Evolutionary conservation across 2,888 invertebrate genomes (phyloP).

Genomic region (Tanaodytes sp.): DNA sequence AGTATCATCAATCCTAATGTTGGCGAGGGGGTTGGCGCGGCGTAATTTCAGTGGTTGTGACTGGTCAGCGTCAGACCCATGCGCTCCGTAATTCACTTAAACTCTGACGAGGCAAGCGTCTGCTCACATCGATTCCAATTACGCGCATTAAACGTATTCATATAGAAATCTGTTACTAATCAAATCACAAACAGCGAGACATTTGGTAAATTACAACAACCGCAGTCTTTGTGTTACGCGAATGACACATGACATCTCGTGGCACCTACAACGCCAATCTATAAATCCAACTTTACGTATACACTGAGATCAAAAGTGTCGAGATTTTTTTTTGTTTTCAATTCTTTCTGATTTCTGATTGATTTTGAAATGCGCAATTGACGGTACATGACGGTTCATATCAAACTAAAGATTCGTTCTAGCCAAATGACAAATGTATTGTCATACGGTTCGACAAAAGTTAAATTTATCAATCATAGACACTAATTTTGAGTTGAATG

Average conservation of each 20-base stretch:
- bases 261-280: no score
- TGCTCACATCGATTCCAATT: constrained; percentile 39
- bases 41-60: constrained; percentile 39
- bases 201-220: constrained; percentile 18
- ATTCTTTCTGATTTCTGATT: no score
- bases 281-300: no score
- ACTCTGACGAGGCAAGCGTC: constrained; percentile 32
- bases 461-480: no score
- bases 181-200: constrained; percentile 15
- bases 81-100: constrained; percentile 47
- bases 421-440: no score
- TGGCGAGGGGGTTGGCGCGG: constrained; percentile 28
- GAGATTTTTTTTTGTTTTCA: no score
- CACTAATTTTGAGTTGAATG: no score
- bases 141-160: constrained; percentile 31
- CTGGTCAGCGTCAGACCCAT: constrained; percentile 53
- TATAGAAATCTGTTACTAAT: constrained; percentile 32
- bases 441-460: no score
- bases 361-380: no score
- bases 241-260: constrained; percentile 21
- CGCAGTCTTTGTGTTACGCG: constrained; percentile 14
- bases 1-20: constrained; percentile 37
- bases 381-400: no score
- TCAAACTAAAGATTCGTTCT: no score
- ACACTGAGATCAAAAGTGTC: no score